Percentiles rank a stretch among this genome's conserved stretches.
Conservation (phyloP, 2,797 vertebrate genomes). For the Hippopotamyrus pictus region DNA sequence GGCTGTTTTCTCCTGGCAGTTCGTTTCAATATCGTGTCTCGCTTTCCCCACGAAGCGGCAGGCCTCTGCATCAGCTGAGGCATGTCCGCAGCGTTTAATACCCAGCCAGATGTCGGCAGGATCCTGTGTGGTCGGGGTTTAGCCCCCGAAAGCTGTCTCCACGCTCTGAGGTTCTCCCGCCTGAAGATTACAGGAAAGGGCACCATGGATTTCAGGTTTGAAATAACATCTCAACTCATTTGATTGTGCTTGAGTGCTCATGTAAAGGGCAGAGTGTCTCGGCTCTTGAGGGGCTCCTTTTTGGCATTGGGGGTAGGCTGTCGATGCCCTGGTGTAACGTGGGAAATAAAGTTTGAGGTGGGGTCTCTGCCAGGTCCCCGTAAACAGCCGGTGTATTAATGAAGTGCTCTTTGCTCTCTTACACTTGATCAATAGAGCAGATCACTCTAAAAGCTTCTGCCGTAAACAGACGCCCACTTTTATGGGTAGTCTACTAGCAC, state of each 20-base stretch:
- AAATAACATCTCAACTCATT: neutral
- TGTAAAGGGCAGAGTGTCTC: neutral
- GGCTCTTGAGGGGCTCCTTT: neutral
- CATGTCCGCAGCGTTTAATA: conserved; percentile 36
- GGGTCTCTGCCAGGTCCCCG: neutral
- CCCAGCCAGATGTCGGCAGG: conserved; percentile 20
- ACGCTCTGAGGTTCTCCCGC: neutral
- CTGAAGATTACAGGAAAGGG: neutral
- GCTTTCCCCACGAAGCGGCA: neutral
- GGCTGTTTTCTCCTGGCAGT: conserved; percentile 36
- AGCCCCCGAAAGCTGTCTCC: neutral
- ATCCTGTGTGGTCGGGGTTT: conserved; percentile 24
- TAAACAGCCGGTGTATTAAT: neutral
- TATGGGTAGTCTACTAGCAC: neutral
- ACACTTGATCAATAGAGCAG: neutral
- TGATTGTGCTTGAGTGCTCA: neutral
- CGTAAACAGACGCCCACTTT: neutral
- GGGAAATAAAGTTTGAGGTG: neutral
- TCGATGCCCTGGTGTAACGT: neutral
- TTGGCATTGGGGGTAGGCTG: neutral
- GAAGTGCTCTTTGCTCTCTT: neutral
- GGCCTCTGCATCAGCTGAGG: neutral
- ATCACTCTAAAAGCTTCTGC: neutral
- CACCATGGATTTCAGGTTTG: neutral
- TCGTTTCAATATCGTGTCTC: conserved; percentile 38